phyloP scores from a whole-genome alignment of 2,113 vertebrate genomes.

The Oostethus manadensis region DNA sequence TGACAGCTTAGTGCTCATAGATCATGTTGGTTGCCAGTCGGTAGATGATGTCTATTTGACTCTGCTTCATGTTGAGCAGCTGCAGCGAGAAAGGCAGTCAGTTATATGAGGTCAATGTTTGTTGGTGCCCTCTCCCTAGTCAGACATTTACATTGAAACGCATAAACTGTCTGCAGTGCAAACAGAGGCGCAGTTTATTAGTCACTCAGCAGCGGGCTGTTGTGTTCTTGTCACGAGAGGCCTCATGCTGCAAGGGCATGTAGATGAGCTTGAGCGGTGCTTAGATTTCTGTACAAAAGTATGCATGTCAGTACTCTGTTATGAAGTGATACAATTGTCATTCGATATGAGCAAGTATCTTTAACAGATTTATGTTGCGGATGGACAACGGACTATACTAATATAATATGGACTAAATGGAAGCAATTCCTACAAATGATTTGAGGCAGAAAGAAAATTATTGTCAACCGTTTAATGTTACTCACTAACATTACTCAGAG shows the following conservation, averaged over 20 bases:
- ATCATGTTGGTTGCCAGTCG: neutral
- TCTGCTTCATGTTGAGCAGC: slow-evolving; percentile 39
- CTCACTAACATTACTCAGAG: too few species aligned
- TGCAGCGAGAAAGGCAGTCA: slow-evolving; percentile 38
- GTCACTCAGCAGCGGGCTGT: slow-evolving; percentile 26
- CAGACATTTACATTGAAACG: slow-evolving; percentile 57
- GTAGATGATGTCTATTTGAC: slow-evolving; percentile 21
- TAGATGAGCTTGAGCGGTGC: neutral
- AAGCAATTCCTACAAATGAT: neutral
- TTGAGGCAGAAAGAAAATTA: neutral
- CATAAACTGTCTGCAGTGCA: slow-evolving; percentile 36
- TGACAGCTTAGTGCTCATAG: slow-evolving; percentile 1
- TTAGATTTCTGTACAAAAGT: slow-evolving; percentile 1
- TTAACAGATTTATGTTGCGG: too few species aligned
- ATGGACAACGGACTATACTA: too few species aligned
- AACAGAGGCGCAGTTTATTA: slow-evolving; percentile 40
- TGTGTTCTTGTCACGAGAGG: slow-evolving; percentile 11
- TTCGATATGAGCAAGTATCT: neutral
- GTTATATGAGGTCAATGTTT: slow-evolving; percentile 63
- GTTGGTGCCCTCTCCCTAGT: slow-evolving; percentile 42
- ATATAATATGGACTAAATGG: too few species aligned
- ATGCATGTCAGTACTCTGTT: neutral
- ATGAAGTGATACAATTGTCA: neutral
- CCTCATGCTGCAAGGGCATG: neutral
- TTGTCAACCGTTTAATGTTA: neutral